Conservation (phyloP, 2,113 vertebrate species). For the Pomatorhinus ruficollis region DNA sequence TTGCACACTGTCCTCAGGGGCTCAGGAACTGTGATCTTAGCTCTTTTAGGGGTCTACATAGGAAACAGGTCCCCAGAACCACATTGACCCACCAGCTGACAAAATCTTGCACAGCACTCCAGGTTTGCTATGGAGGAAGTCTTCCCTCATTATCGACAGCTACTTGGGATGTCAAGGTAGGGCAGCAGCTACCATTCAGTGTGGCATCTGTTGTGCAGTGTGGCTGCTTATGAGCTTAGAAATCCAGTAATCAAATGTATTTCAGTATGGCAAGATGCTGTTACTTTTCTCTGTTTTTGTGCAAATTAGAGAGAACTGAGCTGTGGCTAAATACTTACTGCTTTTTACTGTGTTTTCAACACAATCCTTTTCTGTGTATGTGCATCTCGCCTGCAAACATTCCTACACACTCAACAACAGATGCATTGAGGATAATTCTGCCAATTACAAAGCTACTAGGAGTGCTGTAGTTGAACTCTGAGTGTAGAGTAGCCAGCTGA, state of each 20-base stretch:
- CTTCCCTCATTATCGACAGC: not conserved
- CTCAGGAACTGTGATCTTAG: not conserved
- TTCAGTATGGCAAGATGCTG: not conserved
- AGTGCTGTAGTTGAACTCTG: not conserved
- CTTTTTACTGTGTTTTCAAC: not conserved
- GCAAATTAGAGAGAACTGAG: not conserved
- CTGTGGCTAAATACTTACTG: slow-evolving; percentile 5
- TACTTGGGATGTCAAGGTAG: not conserved
- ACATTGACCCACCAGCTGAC: accelerated
- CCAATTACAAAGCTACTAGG: not conserved
- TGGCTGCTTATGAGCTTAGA: not conserved
- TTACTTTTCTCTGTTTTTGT: slow-evolving; percentile 8
- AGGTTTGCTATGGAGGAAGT: not conserved
- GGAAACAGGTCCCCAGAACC: not conserved
- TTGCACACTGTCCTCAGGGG: not conserved
- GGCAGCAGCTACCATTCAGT: not conserved
- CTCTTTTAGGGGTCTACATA: not conserved
- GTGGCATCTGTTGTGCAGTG: slow-evolving; percentile 27
- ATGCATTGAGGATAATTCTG: slow-evolving; percentile 3
- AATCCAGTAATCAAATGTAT: not conserved
- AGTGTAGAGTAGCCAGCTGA: not conserved
- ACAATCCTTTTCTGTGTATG: not conserved
- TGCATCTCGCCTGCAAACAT: not conserved
- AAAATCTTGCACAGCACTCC: not conserved
- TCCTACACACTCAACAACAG: not conserved